Percentiles rank a stretch among this genome's conserved stretches.
phyloP scores from a whole-genome alignment of 2,797 vertebrate genomes.

The Bovichtus variegatus region DNA sequence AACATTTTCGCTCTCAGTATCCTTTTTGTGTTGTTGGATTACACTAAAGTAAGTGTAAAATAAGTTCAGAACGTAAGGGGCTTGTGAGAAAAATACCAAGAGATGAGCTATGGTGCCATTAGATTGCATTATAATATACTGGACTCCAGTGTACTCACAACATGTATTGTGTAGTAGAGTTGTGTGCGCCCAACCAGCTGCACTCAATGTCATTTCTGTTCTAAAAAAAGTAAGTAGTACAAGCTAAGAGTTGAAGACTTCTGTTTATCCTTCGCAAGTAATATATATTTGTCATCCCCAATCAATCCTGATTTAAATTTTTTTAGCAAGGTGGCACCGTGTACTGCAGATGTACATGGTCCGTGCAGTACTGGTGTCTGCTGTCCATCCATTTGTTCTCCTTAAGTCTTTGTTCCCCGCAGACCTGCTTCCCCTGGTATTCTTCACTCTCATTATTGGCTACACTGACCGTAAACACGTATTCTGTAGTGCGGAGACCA shows the following conservation, averaged over 20 bases:
- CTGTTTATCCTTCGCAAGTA: background rate
- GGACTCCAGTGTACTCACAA: too few relatives aligned
- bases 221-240: background rate
- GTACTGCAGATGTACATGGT: background rate
- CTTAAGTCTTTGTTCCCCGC: constrained; percentile 57
- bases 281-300: background rate
- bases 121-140: background rate
- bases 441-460: constrained; percentile 87
- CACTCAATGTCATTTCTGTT: background rate
- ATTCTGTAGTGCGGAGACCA: constrained; percentile 81
- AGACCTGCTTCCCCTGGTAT: constrained; percentile 90
- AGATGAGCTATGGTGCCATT: background rate
- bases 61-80: too few relatives aligned
- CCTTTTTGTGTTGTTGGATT: constrained; percentile 70
- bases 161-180: background rate
- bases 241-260: background rate
- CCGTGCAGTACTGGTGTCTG: background rate
- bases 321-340: background rate
- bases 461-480: constrained; percentile 85
- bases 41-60: too few relatives aligned
- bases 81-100: background rate
- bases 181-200: background rate
- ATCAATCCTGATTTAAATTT: background rate
- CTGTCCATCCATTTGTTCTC: constrained; percentile 40
- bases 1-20: constrained; percentile 91